These are phyloP conservation scores for Pseudococcus viburni DNA, from an alignment of 2,888 invertebrate species.

Conservation along the genomic window DNA sequence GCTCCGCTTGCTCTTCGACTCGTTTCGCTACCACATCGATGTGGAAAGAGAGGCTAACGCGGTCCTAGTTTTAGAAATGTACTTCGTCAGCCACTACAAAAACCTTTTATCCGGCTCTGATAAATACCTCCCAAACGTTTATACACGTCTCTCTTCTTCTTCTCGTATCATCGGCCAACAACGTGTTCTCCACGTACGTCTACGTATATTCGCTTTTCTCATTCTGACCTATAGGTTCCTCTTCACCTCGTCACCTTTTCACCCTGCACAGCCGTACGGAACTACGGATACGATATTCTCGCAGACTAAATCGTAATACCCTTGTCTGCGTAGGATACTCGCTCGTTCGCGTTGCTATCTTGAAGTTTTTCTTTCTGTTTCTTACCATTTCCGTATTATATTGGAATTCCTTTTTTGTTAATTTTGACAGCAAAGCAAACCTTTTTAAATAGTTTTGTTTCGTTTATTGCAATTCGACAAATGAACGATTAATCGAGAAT, in stretches of 20 bases:
- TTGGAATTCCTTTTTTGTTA: conserved; percentile 60
- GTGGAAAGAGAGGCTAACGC: not conserved
- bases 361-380: conserved; percentile 53
- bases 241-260: conserved; percentile 2
- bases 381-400: conserved; percentile 54
- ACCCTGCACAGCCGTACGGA: not conserved
- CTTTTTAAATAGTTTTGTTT: conserved; percentile 50
- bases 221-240: conserved; percentile 21
- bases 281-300: not conserved
- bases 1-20: too few relatives aligned
- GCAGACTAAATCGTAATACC: conserved; percentile 43
- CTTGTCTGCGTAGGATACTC: conserved; percentile 9
- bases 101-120: conserved; percentile 54
- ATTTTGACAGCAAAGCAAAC: conserved; percentile 60
- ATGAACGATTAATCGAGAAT: conserved; percentile 45
- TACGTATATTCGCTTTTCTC: conserved; percentile 17
- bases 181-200: conserved; percentile 23
- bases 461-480: conserved; percentile 51
- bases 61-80: conserved; percentile 33
- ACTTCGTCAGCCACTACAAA: conserved; percentile 55
- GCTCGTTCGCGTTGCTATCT: conserved; percentile 27
- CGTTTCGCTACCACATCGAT: not conserved
- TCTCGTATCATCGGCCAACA: conserved; percentile 24
- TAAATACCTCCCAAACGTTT: conserved; percentile 59
- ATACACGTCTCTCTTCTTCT: not conserved